Evolutionary conservation across 2,888 invertebrate genomes (phyloP).

Genomic region (Prosopocoilus inquinatus): DNA sequence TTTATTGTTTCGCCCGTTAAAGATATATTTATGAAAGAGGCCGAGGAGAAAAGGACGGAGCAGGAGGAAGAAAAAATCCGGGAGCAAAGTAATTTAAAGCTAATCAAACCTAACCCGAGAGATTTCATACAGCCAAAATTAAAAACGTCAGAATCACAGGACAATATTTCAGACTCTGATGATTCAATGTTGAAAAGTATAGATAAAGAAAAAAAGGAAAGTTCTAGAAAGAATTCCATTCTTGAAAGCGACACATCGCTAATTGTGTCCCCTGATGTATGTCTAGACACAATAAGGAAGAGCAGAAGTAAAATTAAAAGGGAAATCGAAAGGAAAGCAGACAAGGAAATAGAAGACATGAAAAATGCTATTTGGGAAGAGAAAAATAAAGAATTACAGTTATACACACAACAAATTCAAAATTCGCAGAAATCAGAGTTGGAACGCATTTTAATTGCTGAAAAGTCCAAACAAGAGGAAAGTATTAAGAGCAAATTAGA

Average conservation of each 20-base stretch:
- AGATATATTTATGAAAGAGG: conserved; percentile 15
- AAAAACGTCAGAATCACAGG: conserved; percentile 47
- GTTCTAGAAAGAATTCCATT: conserved; percentile 2
- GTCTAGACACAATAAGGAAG: conserved; percentile 7
- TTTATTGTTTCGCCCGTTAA: conserved; percentile 41
- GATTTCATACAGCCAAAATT: conserved; percentile 61
- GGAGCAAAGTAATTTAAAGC: conserved; percentile 41
- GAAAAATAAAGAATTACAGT: conserved; percentile 47
- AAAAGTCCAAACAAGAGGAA: conserved; percentile 43
- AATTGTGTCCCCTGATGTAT: neutral
- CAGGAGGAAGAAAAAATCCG: conserved; percentile 25
- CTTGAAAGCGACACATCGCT: conserved; percentile 1
- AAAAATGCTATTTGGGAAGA: conserved; percentile 39
- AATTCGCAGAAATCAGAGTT: conserved; percentile 52
- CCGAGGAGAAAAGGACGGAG: conserved; percentile 29
- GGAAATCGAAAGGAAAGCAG: conserved; percentile 41
- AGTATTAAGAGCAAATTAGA: conserved; percentile 47
- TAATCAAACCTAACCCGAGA: conserved; percentile 58
- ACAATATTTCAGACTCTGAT: conserved; percentile 50
- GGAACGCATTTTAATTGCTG: conserved; percentile 52
- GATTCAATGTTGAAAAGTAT: conserved; percentile 51
- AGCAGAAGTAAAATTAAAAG: conserved; percentile 6
- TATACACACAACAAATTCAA: conserved; percentile 45
- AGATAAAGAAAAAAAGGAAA: conserved; percentile 32
- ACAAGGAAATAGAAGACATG: conserved; percentile 54